Evolutionary conservation across 2,797 vertebrate genomes (phyloP).

Genomic region (Sibirionetta formosa): DNA sequence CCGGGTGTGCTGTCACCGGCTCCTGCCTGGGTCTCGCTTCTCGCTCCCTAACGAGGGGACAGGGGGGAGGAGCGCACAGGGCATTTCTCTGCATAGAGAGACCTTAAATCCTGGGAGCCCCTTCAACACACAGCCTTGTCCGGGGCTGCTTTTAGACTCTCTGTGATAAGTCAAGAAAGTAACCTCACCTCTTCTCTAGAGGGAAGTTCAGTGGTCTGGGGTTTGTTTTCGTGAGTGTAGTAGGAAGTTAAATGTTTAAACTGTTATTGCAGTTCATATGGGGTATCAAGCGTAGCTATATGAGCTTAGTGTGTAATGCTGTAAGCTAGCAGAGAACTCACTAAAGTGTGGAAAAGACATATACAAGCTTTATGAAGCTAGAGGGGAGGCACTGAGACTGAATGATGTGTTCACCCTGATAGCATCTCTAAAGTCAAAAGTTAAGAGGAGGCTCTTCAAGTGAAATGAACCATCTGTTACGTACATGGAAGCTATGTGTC

Average conservation of each 20-base stretch:
- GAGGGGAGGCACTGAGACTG: not conserved
- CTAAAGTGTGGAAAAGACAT: not conserved
- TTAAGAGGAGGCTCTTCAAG: not conserved
- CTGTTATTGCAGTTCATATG: not conserved
- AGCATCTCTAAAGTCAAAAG: not conserved
- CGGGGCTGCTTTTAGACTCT: not conserved
- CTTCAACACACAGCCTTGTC: not conserved
- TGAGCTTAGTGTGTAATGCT: not conserved
- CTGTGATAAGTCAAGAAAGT: not conserved
- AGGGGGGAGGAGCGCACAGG: too few species aligned
- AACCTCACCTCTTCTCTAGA: not conserved
- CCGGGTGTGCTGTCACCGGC: not conserved
- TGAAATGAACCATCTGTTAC: not conserved
- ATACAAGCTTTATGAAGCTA: not conserved
- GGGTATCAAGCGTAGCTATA: not conserved
- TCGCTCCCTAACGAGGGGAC: too few species aligned
- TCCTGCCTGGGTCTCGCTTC: not conserved
- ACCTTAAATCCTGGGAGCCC: not conserved
- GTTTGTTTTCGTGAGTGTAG: not conserved
- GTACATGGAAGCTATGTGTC: rapidly evolving
- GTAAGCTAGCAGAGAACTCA: not conserved
- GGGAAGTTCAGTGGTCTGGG: not conserved
- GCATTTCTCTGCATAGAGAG: not conserved
- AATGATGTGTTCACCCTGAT: not conserved
- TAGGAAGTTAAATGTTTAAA: not conserved